phyloP scores from a whole-genome alignment of 2,113 vertebrate genomes.

The Phodopus roborovskii region DNA sequence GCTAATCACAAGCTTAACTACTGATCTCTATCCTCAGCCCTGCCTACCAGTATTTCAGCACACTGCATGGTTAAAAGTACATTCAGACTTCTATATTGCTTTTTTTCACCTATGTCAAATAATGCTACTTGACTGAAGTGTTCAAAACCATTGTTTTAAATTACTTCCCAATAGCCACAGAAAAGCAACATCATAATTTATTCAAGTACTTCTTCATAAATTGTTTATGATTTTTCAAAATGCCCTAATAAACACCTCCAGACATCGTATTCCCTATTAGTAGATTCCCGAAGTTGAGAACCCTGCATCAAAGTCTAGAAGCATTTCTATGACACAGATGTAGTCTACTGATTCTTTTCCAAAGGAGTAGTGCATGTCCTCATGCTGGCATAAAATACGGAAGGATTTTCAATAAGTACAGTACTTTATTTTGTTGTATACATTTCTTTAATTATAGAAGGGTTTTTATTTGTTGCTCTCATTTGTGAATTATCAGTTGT shows the following conservation, averaged over 20 bases:
- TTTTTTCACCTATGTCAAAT: neutral
- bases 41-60: conserved; percentile 32
- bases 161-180: neutral
- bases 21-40: neutral
- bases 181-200: conserved; percentile 35
- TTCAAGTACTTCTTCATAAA: neutral
- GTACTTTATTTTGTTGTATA: conserved; percentile 48
- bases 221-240: conserved; percentile 40
- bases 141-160: conserved; percentile 46
- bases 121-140: conserved; percentile 37
- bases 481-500: conserved; percentile 39
- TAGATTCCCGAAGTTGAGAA: conserved; percentile 32
- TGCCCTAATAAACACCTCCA: conserved; percentile 10
- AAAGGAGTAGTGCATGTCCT: neutral
- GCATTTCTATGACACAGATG: conserved; percentile 6
- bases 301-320: neutral
- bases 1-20: neutral
- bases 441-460: conserved; percentile 32
- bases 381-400: neutral
- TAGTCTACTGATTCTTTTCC: conserved; percentile 40
- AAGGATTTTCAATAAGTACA: conserved; percentile 13
- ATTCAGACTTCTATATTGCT: neutral
- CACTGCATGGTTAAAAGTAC: conserved; percentile 26
- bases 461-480: neutral
- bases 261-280: neutral